Base-by-base conservation (phyloP, 2,113 vertebrate genomes). In the Tauraco erythrolophus region DNA sequence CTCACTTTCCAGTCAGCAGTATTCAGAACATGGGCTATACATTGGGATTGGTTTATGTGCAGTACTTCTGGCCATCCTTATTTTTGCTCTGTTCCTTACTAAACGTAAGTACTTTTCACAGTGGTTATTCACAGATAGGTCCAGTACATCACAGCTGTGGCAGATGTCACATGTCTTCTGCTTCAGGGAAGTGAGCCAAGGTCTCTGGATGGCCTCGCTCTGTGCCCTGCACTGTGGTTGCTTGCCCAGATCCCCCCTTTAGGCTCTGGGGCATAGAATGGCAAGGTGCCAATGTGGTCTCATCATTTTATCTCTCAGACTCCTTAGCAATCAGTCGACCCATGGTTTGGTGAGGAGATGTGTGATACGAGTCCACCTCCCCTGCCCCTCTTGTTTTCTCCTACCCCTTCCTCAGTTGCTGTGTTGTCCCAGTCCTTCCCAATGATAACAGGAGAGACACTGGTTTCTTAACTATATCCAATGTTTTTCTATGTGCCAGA, bases 61-160 rank as follows among this genome's bases (percentile, higher is more conserved):
- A 11, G 54, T 25, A 3, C 5, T 96, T 13, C 51, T 98, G 53
- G 45, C 92, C 60, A 8, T 72, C 48, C 6, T 98, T 3, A 65
- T 70, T 65, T 54, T 97, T 80, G 46, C 66, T 56, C 58, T 92
- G 27, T 13, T 94, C 31, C 33, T 96, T 30, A 19, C 51, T 27
- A 93, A 75, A 84, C 70, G 98, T 98, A 79, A 98, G 97, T 98
- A 17, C 19, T 78, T 58, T 11, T 21, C 72, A 6, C 3, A 2
- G 61, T 27, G 13, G 2, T 19, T 78, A 8, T 74, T 60, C 45
- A 7, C 10, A 46, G n/a, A 2, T 5, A 46, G 56, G 27, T 58
- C 8, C 31, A 22, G 17, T 65, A 33, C 6, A 1, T 19, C 50
- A 18, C 50, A 57, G 17, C 45, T 30, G 27, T 35, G 48, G 57